Conservation (phyloP, 2,797 vertebrate genomes). For the Lemur catta region DNA sequence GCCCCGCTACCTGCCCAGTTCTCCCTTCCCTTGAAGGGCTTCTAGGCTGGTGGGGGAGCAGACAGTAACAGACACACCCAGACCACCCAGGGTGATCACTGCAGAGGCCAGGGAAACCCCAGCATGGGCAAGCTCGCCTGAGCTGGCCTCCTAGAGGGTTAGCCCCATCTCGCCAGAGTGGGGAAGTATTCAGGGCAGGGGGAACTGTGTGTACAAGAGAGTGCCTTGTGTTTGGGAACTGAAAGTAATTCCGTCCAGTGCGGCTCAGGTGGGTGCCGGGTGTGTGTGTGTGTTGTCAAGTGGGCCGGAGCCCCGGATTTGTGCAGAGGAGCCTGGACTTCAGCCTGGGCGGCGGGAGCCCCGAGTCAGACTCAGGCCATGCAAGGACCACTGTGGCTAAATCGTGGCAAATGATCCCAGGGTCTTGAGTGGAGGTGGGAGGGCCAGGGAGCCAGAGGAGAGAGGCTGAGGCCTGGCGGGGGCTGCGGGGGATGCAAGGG, state of each 20-base stretch:
- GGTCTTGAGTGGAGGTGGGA: not conserved
- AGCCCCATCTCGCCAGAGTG: not conserved
- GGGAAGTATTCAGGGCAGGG: not conserved
- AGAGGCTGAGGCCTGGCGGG: not conserved
- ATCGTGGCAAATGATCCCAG: not conserved
- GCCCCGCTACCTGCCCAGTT: not conserved
- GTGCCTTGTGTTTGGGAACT: not conserved
- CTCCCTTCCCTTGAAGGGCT: not conserved
- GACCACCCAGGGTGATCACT: conserved; percentile 16
- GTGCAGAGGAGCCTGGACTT: not conserved
- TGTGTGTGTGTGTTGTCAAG: not conserved
- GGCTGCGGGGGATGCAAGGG: not conserved
- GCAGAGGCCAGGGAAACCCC: not conserved
- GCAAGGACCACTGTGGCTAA: too few relatives aligned
- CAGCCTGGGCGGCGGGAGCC: not conserved
- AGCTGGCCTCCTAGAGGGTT: not conserved
- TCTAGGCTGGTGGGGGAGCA: not conserved
- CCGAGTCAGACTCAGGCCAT: not conserved
- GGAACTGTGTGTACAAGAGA: not conserved
- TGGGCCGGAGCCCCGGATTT: not conserved
- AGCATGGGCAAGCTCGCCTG: not conserved
- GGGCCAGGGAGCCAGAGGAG: not conserved
- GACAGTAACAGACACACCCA: not conserved
- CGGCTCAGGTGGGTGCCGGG: not conserved
- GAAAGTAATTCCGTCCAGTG: not conserved